Percentiles rank a stretch among this genome's conserved stretches.
These are phyloP conservation scores for Buteo buteo DNA, from an alignment of 2,113 vertebrate genomes.

Conservation along the genomic window DNA sequence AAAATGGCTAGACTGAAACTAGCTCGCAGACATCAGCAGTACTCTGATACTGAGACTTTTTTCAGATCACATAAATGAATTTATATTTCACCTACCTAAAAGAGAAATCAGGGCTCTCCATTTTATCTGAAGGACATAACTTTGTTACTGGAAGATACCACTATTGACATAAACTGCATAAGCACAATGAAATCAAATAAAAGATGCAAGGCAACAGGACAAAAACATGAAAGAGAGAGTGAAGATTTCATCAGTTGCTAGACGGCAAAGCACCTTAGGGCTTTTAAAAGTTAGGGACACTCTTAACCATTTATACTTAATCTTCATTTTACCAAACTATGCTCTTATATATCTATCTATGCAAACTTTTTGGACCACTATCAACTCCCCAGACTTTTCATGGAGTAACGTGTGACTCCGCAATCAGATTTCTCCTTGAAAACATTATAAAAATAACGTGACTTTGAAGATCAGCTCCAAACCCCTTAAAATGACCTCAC, in stretches of 20 bases:
- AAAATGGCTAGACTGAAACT: neutral
- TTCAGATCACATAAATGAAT: neutral
- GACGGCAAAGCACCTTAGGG: neutral
- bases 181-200: neutral
- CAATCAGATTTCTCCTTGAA: neutral
- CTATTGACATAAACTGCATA: neutral
- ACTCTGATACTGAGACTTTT: neutral
- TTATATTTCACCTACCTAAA: neutral
- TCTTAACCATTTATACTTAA: neutral
- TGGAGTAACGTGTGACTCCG: rapidly evolving
- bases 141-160: neutral
- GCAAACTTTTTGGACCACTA: neutral
- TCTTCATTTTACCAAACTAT: neutral
- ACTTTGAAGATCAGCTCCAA: neutral
- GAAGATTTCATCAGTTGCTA: neutral
- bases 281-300: neutral
- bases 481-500: neutral
- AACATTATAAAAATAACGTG: neutral
- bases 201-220: neutral
- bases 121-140: neutral
- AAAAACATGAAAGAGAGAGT: neutral
- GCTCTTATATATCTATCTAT: neutral
- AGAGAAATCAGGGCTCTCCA: neutral
- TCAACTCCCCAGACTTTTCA: neutral
- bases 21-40: neutral